phyloP scores from a whole-genome alignment of 2,797 vertebrate genomes.

The Columba guinea region DNA sequence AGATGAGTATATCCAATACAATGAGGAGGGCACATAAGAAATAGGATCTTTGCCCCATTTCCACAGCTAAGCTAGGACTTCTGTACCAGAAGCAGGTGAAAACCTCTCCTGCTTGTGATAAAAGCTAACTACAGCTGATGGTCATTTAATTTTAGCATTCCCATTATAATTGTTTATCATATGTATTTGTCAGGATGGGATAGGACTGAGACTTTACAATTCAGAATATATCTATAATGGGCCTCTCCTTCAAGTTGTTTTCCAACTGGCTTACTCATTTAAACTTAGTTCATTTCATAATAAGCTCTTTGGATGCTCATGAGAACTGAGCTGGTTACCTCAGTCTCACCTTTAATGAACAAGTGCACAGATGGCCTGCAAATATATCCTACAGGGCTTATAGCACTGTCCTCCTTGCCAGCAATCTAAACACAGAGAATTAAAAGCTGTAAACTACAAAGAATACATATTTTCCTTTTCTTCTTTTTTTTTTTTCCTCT shows the following conservation, averaged over 20 bases:
- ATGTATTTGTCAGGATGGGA: not conserved
- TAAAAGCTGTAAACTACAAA: not conserved
- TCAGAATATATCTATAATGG: not conserved
- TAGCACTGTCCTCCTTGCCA: not conserved
- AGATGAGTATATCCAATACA: not conserved
- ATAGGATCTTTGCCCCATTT: not conserved
- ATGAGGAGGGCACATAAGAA: not conserved
- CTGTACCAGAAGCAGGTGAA: not conserved
- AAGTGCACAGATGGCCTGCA: not conserved
- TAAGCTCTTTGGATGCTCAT: not conserved
- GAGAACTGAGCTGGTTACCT: not conserved
- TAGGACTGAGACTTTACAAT: not conserved
- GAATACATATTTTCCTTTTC: not conserved
- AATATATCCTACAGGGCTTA: not conserved
- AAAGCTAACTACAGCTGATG: not conserved
- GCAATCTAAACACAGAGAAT: not conserved
- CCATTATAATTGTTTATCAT: not conserved
- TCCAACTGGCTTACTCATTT: not conserved
- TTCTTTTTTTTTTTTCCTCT: not conserved
- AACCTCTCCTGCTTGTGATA: not conserved
- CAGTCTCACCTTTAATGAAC: not conserved
- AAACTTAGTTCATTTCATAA: not conserved
- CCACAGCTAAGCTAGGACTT: not conserved
- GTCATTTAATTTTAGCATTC: not conserved
- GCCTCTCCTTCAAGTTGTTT: not conserved